These are phyloP conservation scores for Polypterus senegalus DNA, from an alignment of 2,113 vertebrate species.

Conservation along the genomic window DNA sequence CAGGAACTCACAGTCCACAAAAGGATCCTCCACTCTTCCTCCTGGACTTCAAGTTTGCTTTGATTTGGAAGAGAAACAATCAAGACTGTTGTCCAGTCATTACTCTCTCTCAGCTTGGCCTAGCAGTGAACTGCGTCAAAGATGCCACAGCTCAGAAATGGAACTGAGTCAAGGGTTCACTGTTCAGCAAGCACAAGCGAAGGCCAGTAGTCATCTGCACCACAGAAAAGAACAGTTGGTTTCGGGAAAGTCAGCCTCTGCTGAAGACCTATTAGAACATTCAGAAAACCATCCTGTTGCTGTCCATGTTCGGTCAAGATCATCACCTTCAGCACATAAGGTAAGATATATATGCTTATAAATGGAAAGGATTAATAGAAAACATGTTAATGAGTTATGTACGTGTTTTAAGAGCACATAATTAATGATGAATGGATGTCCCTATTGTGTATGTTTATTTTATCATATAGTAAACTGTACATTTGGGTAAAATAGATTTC, in stretches of 20 bases:
- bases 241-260: constrained; percentile 65
- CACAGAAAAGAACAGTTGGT: constrained; percentile 16
- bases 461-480: too few species aligned
- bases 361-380: too few species aligned
- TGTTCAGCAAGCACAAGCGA: constrained; percentile 13
- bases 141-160: constrained; percentile 21
- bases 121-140: constrained; percentile 22
- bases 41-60: constrained; percentile 26
- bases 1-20: constrained; percentile 19
- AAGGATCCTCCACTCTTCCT: constrained; percentile 36
- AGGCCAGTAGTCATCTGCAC: neutral
- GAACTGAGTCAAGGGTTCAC: constrained; percentile 29
- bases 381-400: too few species aligned
- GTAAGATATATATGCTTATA: constrained; percentile 51
- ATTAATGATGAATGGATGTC: too few species aligned
- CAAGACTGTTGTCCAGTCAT: constrained; percentile 24
- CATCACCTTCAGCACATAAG: constrained; percentile 57
- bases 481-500: too few species aligned
- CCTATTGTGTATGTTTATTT: too few species aligned
- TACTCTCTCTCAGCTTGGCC: constrained; percentile 20
- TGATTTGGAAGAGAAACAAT: constrained; percentile 34
- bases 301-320: constrained; percentile 64
- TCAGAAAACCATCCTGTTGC: constrained; percentile 32
- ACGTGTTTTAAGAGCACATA: too few species aligned
- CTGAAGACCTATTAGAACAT: constrained; percentile 69